Base-by-base conservation (phyloP, 2,797 vertebrate species). In the Gymnothorax javanicus region DNA sequence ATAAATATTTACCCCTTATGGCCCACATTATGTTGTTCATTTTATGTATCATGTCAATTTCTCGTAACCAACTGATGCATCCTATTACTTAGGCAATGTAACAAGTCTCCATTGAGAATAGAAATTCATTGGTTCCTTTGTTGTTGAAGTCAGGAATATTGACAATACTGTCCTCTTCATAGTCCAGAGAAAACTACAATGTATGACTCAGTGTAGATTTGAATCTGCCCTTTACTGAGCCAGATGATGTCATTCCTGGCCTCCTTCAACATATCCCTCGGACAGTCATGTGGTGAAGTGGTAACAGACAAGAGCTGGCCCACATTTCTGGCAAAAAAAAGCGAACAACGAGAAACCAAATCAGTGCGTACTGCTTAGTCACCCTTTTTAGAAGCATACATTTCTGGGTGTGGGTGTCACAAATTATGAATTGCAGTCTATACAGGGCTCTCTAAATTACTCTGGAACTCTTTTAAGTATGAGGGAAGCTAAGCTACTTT, bases 391-490 rank as follows among this genome's bases (percentile, higher is more conserved):
- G 25, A 23, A 56, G 79, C 52, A n/a, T n/a, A 11, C 73, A 1
- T 57, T 54, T 25, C n/a, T 33, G 52, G 27, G 81, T 33, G 56
- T 56, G 57, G 58, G 52, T 59, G 11, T 17, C 23, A 60, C 3
- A 60, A 59, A 9, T 9, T 23, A 81, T 23, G 20, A 56, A 56
- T 54, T n/a, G n/a, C 52, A 33, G 77, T 54, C 77, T 56, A n/a
- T 81, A 6, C 77, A 81, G 77, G 77, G 77, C 77, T 81, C 77
- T 81, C 77, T 81, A 81, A 81, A 81, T 81, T 81, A 81, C 52
- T 56, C 15, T 23, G 20, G 54, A 79, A 52, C 7, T 23, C 50
- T 79, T 52, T 77, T 52, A 56, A 20, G n/a, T 81, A 81, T n/a
- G 9, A 54, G 43, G 27, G 27, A 50, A n/a, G 77, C 77, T 54